Evolutionary conservation across 2,888 invertebrate genomes (phyloP).

Genomic region (Tethea ocularis): DNA sequence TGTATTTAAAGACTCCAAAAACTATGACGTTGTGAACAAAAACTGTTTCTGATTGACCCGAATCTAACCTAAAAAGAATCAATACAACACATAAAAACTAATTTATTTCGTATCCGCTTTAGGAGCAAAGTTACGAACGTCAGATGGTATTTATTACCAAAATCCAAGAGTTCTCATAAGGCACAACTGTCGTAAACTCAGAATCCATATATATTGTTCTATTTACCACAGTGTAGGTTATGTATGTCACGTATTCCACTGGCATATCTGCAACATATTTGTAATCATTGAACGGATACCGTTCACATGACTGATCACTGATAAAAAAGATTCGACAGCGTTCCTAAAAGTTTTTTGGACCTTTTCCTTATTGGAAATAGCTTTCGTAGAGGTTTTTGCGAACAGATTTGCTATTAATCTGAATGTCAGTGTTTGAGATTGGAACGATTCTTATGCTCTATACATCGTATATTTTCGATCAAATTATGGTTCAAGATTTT

Average conservation of each 20-base stretch:
- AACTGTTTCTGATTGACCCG: neutral
- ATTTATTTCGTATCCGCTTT: neutral
- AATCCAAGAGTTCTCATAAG: conserved; percentile 34
- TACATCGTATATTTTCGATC: neutral
- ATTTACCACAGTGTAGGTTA: conserved; percentile 30
- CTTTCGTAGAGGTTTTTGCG: conserved; percentile 27
- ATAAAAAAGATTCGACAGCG: conserved; percentile 20
- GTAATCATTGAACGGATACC: conserved; percentile 16
- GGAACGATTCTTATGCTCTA: neutral
- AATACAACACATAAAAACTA: neutral
- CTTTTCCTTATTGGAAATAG: conserved; percentile 21
- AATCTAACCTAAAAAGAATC: neutral
- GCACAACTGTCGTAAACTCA: conserved; percentile 45
- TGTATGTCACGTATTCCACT: conserved; percentile 34
- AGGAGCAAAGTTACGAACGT: conserved; percentile 20
- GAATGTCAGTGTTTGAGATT: neutral
- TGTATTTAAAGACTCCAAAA: no score
- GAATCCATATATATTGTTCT: conserved; percentile 30
- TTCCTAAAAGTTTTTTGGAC: conserved; percentile 5
- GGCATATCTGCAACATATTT: neutral
- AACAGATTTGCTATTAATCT: neutral
- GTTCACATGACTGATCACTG: conserved; percentile 37
- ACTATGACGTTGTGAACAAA: neutral
- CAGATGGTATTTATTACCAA: conserved; percentile 46
- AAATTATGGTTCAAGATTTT: no score